These are phyloP conservation scores for Proisotoma minuta DNA, from an alignment of 2,888 invertebrate genomes.

Conservation along the genomic window DNA sequence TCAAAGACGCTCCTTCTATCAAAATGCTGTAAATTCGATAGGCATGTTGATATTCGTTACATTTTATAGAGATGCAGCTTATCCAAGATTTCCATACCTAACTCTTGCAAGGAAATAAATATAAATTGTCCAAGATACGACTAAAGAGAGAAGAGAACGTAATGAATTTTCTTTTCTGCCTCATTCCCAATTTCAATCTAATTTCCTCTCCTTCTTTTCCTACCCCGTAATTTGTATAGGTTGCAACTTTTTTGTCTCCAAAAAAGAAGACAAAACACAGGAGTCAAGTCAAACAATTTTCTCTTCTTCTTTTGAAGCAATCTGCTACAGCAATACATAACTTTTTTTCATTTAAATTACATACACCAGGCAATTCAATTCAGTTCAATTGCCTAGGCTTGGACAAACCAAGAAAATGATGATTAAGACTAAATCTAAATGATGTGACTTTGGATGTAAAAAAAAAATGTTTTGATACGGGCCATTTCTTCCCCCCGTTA, in stretches of 20 bases:
- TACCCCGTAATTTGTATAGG: slow-evolving; percentile 11
- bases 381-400: too few relatives aligned
- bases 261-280: not conserved
- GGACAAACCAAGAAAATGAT: not conserved
- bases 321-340: too few relatives aligned
- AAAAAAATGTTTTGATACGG: slow-evolving; percentile 45
- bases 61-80: too few relatives aligned
- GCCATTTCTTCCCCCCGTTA: slow-evolving; percentile 48
- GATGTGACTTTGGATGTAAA: not conserved
- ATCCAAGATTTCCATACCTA: too few relatives aligned
- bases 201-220: slow-evolving; percentile 23
- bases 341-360: slow-evolving; percentile 5
- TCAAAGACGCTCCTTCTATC: too few relatives aligned
- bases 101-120: too few relatives aligned
- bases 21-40: too few relatives aligned
- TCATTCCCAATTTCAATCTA: slow-evolving; percentile 22
- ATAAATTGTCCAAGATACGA: not conserved
- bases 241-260: slow-evolving; percentile 18
- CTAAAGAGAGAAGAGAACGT: not conserved
- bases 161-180: slow-evolving; percentile 11
- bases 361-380: too few relatives aligned
- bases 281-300: slow-evolving; percentile 2
- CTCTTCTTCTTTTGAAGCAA: too few relatives aligned
- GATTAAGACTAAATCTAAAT: not conserved
- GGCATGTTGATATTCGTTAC: too few relatives aligned